Percentiles rank a stretch among this genome's conserved stretches.
Evolutionary conservation across 1,140 invertebrate genomes (phyloP).

Genomic region (Drosophila setifemur): DNA sequence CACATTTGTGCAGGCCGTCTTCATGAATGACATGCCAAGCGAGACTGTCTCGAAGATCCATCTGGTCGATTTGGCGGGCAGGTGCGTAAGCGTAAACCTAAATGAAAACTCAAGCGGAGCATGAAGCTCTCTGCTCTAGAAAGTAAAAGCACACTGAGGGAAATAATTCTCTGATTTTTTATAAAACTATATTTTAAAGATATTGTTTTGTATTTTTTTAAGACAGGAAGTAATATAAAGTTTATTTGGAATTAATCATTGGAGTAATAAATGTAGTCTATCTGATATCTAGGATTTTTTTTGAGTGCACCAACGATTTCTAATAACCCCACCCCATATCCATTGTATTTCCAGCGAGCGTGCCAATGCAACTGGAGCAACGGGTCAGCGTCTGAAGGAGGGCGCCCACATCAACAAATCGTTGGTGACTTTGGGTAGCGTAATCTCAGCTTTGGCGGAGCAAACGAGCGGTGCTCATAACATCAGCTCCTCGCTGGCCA

Average conservation of each 20-base stretch:
- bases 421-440: conserved; percentile 94
- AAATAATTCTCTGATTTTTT: too few species aligned
- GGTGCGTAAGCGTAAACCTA: conserved; percentile 83
- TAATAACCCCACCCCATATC: neutral
- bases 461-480: conserved; percentile 71
- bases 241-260: too few species aligned
- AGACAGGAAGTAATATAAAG: too few species aligned
- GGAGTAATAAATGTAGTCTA: too few species aligned
- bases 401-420: conserved; percentile 97
- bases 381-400: conserved; percentile 93
- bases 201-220: neutral
- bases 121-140: conserved; percentile 46
- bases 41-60: conserved; percentile 95
- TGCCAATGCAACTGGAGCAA: conserved; percentile 93
- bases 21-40: conserved; percentile 91
- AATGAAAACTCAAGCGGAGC: conserved; percentile 49
- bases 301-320: neutral
- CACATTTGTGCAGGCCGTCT: conserved; percentile 93
- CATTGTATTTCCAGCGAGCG: conserved; percentile 87
- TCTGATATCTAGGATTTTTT: too few species aligned
- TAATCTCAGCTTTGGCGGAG: conserved; percentile 96
- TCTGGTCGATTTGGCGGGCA: conserved; percentile 93
- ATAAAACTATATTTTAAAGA: too few species aligned
- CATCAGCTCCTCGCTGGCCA: conserved; percentile 56
- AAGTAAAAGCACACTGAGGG: conserved; percentile 19